These are phyloP conservation scores for Sardinella longiceps DNA, from an alignment of 2,797 vertebrate species.

Conservation along the genomic window DNA sequence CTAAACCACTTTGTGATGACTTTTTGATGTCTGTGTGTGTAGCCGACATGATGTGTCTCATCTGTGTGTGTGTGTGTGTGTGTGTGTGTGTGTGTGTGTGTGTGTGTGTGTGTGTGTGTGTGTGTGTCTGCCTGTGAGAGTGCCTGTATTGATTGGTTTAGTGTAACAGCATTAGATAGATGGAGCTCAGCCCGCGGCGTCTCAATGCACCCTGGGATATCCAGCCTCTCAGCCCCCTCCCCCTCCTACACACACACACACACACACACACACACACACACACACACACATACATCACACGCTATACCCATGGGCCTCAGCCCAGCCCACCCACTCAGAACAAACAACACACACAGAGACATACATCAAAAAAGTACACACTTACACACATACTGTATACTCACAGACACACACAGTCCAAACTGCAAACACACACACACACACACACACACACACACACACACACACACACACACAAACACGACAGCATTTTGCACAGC, in stretches of 20 bases:
- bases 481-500: neutral
- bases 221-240: slow-evolving; percentile 21
- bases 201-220: slow-evolving; percentile 28
- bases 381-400: neutral
- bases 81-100: neutral
- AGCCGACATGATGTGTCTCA: too few species aligned
- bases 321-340: neutral
- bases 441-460: neutral
- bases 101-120: neutral
- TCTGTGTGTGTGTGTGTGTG: neutral
- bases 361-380: neutral
- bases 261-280: too few species aligned
- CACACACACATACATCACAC: too few species aligned
- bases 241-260: neutral
- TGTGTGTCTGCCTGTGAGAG: neutral
- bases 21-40: neutral
- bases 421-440: neutral
- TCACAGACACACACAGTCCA: neutral
- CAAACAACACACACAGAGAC: neutral
- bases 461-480: neutral
- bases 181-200: slow-evolving; percentile 32
- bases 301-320: neutral
- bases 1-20: too few species aligned
- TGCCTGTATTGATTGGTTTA: slow-evolving; percentile 48
- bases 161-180: slow-evolving; percentile 47